Evolutionary conservation across 2,113 vertebrate genomes (phyloP), one percentile per base, ranked within the genome.

Genomic region (Aptenodytes patagonicus): DNA sequence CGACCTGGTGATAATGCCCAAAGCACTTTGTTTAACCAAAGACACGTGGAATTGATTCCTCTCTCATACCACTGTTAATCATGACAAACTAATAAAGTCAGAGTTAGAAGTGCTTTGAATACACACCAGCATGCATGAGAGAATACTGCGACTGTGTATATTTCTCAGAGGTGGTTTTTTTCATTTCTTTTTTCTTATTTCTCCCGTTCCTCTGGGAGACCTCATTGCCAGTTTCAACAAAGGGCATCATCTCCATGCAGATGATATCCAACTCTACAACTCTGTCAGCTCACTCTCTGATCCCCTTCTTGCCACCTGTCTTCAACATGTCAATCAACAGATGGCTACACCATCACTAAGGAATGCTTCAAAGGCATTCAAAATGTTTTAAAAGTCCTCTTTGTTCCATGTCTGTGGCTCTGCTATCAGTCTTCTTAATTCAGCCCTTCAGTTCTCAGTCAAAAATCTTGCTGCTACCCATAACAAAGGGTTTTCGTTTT

Each of bases 351-450:
- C 73, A 96, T 60, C 91, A 94, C 75, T 72, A 83, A 94, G 92
- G 92, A 96, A 96, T 86, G 96, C 94, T 93, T 97, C 95, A 97
- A 96, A 97, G 95, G 89, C 93, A 95, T 96, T 96, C 71, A 95
- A 95, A 96, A 95, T 95, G 87, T 91, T 97, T 94, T 96, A 90
- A 95, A 92, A 96, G 77, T 96, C 60, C 91, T 94, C 89, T 96
- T 97, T 97, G 94, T 97, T 96, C 91, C 87, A 88, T 16, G 94
- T 87, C 92, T 95, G 66, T 69, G 82, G 89, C 90, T 93, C 73
- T 95, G 52, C 69, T 91, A 79, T 90, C 90, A 91, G 77, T 95
- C 92, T 90, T 79, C 88, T 91, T 95, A 96, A 97, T 89, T 95
- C 89, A 96, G 73, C 51, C 81, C 49, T 95, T 89, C 91, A 91